phyloP scores from a whole-genome alignment of 1,140 invertebrate species.

The Drosophila ironensis region DNA sequence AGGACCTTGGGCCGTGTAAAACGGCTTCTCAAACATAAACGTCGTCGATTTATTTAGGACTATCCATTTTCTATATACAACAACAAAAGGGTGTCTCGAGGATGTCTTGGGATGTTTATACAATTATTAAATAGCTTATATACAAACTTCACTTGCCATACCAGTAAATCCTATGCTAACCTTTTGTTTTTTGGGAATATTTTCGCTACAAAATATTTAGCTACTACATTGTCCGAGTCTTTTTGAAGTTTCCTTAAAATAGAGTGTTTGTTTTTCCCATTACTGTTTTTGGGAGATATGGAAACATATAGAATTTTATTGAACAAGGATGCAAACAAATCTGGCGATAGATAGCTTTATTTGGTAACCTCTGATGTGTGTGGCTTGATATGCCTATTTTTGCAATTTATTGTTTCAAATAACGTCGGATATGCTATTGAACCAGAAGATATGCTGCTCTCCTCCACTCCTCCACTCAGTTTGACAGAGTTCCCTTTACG shows the following conservation, averaged over 20 bases:
- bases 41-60: slow-evolving; percentile 15
- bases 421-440: slow-evolving; percentile 47
- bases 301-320: background rate
- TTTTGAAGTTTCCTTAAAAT: slow-evolving; percentile 68
- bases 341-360: slow-evolving; percentile 8
- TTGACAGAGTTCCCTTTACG: background rate
- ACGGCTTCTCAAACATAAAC: slow-evolving; percentile 30
- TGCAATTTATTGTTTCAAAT: slow-evolving; percentile 5
- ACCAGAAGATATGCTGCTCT: background rate
- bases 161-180: slow-evolving; percentile 9
- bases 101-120: slow-evolving; percentile 20
- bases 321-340: background rate
- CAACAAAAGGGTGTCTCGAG: slow-evolving; percentile 13
- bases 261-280: slow-evolving; percentile 8
- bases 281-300: background rate
- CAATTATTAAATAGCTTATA: slow-evolving; percentile 31
- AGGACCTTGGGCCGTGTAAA: slow-evolving; percentile 51
- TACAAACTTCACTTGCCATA: slow-evolving; percentile 33
- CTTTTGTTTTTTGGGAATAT: slow-evolving; percentile 46
- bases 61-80: slow-evolving; percentile 30
- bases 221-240: slow-evolving; percentile 69
- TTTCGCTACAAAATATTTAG: slow-evolving; percentile 67
- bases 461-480: background rate
- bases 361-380: background rate
- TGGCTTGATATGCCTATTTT: background rate